Percentiles rank a stretch among this genome's conserved stretches.
These are phyloP conservation scores for Zaprionus bogoriensis DNA, from an alignment of 2,888 invertebrate species.

Conservation along the genomic window DNA sequence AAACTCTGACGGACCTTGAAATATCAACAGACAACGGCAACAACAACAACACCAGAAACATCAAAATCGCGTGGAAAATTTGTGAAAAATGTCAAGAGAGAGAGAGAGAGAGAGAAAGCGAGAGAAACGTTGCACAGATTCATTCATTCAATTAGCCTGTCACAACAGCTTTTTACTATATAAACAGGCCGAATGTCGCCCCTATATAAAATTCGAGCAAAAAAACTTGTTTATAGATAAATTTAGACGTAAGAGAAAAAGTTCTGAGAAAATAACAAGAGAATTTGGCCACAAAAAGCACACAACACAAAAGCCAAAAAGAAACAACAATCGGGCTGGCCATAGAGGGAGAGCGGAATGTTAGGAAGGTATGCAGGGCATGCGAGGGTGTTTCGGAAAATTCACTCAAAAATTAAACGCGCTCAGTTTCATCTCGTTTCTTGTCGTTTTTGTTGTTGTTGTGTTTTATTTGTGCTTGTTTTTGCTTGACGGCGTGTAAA, in stretches of 20 bases:
- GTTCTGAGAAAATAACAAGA: constrained; percentile 18
- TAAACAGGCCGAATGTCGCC: constrained; percentile 46
- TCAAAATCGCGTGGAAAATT: constrained; percentile 33
- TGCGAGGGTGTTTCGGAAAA: constrained; percentile 29
- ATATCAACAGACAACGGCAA: constrained; percentile 9
- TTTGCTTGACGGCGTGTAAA: constrained; percentile 55
- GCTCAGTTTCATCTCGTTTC: constrained; percentile 27
- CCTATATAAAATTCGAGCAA: constrained; percentile 9
- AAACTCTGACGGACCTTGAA: constrained; percentile 60
- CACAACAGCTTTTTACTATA: constrained; percentile 48
- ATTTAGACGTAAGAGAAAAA: constrained; percentile 56
- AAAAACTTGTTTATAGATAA: constrained; percentile 58
- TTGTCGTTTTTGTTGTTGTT: constrained; percentile 10
- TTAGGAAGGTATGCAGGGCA: not conserved
- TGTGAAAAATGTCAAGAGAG: constrained; percentile 27
- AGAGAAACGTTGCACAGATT: constrained; percentile 22
- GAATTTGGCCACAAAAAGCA: constrained; percentile 26
- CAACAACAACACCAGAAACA: not conserved
- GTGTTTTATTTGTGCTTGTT: constrained; percentile 17
- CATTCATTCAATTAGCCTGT: constrained; percentile 68
- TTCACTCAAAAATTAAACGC: constrained; percentile 41
- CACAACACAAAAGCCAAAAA: constrained; percentile 24
- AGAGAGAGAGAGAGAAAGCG: not conserved
- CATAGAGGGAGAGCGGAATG: not conserved
- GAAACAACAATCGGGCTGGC: not conserved